Conservation (phyloP, 2,888 invertebrate genomes). For the Tillus elongatus region DNA sequence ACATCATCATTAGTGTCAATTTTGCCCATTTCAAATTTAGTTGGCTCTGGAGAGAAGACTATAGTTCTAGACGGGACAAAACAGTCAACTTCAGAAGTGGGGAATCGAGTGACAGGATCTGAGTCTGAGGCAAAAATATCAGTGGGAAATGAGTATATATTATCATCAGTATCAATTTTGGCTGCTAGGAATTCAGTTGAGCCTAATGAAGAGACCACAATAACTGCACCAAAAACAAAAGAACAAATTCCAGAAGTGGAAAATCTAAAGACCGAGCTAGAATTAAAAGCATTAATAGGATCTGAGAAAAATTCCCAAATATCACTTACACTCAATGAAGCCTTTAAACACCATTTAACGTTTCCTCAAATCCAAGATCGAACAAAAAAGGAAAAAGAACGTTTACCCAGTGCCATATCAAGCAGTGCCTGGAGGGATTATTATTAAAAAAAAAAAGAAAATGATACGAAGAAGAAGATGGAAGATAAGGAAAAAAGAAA, state of each 20-base stretch:
- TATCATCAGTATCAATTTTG: too few species aligned
- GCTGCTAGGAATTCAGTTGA: background rate
- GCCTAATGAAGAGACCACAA: too few species aligned
- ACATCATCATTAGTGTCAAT: slow-evolving; percentile 3
- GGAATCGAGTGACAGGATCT: background rate
- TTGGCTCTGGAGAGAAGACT: background rate
- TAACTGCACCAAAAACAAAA: too few species aligned
- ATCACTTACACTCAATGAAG: background rate
- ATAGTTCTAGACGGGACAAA: too few species aligned
- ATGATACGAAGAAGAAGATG: too few species aligned
- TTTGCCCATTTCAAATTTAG: slow-evolving; percentile 1
- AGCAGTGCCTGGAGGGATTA: slow-evolving; percentile 3
- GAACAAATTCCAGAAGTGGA: too few species aligned
- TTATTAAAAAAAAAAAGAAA: too few species aligned
- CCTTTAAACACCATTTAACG: slow-evolving; percentile 1
- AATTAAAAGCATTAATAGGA: too few species aligned
- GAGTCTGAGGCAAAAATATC: background rate
- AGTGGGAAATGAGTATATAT: too few species aligned
- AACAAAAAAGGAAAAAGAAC: background rate
- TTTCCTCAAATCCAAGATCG: slow-evolving; percentile 1
- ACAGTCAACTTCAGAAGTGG: too few species aligned
- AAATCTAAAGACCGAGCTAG: too few species aligned
- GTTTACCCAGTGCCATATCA: slow-evolving; percentile 4
- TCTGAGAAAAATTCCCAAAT: background rate
- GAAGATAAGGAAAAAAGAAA: too few species aligned